These are phyloP conservation scores for Psittacula derbiana DNA, from an alignment of 2,797 vertebrate genomes.

Conservation along the genomic window DNA sequence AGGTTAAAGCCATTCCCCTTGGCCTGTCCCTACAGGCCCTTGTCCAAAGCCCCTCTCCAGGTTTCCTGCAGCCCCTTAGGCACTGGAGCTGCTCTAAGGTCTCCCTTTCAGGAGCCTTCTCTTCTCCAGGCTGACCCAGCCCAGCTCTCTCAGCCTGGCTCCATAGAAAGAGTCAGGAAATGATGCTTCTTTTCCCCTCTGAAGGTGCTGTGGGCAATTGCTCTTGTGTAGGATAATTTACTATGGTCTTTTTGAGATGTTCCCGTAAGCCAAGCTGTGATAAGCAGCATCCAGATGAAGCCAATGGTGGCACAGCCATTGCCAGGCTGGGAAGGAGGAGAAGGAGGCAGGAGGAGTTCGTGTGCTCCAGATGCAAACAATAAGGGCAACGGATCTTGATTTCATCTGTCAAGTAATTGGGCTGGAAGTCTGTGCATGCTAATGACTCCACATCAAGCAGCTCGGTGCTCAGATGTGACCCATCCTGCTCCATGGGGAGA, in stretches of 20 bases:
- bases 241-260: fast-evolving
- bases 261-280: not conserved
- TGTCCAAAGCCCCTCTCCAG: not conserved
- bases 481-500: not conserved
- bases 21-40: no score
- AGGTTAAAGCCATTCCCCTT: no score
- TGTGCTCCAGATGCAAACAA: conserved; percentile 33
- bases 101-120: not conserved
- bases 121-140: not conserved
- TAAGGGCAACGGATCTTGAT: conserved; percentile 37
- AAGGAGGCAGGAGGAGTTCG: not conserved
- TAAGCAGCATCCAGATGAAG: not conserved
- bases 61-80: not conserved
- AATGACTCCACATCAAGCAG: conserved; percentile 63
- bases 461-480: conserved; percentile 35
- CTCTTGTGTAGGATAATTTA: not conserved
- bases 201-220: not conserved
- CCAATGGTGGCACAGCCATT: not conserved
- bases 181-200: not conserved
- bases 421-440: conserved; percentile 46
- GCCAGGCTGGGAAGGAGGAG: not conserved
- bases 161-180: not conserved
- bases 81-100: not conserved
- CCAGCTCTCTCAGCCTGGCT: not conserved
- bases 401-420: conserved; percentile 49